Evolutionary conservation across 2,113 vertebrate species (phyloP).

Genomic region (Craseonycteris thonglongyai): DNA sequence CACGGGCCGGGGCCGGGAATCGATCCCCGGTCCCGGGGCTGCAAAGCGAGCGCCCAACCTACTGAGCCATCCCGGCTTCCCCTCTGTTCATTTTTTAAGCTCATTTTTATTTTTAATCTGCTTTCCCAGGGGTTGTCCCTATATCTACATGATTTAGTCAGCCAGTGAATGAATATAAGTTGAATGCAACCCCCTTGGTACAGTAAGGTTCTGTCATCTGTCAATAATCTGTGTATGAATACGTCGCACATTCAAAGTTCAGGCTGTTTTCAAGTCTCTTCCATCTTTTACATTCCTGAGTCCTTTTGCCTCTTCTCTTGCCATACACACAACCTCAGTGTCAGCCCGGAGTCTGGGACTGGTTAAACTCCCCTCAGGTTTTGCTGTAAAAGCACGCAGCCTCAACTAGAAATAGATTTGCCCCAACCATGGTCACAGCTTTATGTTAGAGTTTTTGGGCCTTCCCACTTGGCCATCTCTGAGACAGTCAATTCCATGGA

Average conservation of each 20-base stretch:
- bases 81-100: not conserved
- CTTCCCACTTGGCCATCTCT: not conserved
- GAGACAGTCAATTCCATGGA: not conserved
- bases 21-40: too few species aligned
- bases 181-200: not conserved
- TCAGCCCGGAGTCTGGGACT: not conserved
- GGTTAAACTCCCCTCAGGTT: not conserved
- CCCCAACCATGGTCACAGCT: not conserved
- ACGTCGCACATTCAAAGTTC: not conserved
- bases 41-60: too few species aligned
- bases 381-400: not conserved
- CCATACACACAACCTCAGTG: not conserved
- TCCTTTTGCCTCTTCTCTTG: not conserved
- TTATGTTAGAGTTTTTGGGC: not conserved
- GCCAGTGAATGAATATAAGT: not conserved
- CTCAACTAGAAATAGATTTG: not conserved
- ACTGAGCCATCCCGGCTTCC: too few species aligned
- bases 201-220: not conserved
- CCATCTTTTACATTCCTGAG: not conserved
- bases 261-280: not conserved
- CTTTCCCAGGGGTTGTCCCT: not conserved
- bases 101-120: not conserved
- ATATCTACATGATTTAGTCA: not conserved
- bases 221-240: not conserved
- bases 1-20: too few species aligned